Base-by-base conservation (phyloP, 2,888 invertebrate species). In the Drosophila nr. perissopoda region DNA sequence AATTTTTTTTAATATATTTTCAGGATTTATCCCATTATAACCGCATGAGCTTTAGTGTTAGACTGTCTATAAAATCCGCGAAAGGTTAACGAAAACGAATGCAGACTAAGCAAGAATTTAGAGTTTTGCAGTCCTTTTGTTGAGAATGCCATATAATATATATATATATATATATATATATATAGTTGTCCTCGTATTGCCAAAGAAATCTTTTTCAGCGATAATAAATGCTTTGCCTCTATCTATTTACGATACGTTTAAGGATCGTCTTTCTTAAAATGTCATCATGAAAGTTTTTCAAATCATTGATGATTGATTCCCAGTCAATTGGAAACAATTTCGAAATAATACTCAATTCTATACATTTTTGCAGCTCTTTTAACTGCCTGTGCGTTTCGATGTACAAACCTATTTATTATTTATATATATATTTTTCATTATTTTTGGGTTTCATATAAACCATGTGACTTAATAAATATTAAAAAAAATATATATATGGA, bases 361-460 rank as follows among this genome's bases (percentile, higher is more conserved):
- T 48, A 71, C 59, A 57, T 81, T 88, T 85, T 77, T 83, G 79
- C 76, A 89, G 82, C 70, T 60, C 79, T 70, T 77, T 76, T 76
- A 76, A 56, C 84, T 83, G 70, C 79, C 38, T 57, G 76, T 89
- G 83, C 83, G 46, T 69, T 69, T 67, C 40, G 53, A 59, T 64
- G 5, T 21, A 42, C n/a, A 21, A 1, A 5, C 40, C n/a, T 10
- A n/a, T 40, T 4, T 42, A 42, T 25, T 46, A 25, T 25, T 46
- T 46, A 25, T 46, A 46, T 46, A 25, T 82, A 72, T 85, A 84
- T 89, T 89, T 86, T 86, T 86, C 46, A 74, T 77, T 65, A 72
- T 89, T 85, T 85, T 87, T 86, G 85, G 85, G 85, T 82, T 86
- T 89, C 89, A 69, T 89, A 70, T 66, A 86, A 86, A 86, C 89